These are phyloP conservation scores for Trichomalopsis sarcophagae DNA, from an alignment of 1,140 invertebrate species.

Conservation along the genomic window DNA sequence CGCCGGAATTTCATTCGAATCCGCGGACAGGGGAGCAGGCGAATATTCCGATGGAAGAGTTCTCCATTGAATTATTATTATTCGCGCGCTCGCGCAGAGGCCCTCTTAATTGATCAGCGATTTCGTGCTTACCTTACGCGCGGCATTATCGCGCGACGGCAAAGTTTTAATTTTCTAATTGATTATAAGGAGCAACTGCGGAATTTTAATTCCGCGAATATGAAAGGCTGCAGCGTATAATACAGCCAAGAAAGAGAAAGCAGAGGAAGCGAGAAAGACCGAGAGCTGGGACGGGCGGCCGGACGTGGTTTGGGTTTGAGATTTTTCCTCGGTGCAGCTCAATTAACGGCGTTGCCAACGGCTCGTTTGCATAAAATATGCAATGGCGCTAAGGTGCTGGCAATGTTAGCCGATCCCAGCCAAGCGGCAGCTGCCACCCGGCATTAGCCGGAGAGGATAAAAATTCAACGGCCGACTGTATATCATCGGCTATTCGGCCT, in stretches of 20 bases:
- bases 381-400: conserved; percentile 53
- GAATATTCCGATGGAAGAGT: conserved; percentile 20
- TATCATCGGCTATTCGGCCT: neutral
- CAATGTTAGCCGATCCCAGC: conserved; percentile 39
- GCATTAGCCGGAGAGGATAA: conserved; percentile 51
- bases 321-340: conserved; percentile 56
- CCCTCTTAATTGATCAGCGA: conserved; percentile 13
- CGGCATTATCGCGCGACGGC: neutral
- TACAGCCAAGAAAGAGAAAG: conserved; percentile 14
- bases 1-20: neutral
- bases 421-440: neutral
- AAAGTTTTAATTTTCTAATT: conserved; percentile 36
- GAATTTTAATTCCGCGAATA: conserved; percentile 37
- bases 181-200: conserved; percentile 10
- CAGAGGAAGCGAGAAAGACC: neutral
- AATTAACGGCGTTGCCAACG: conserved; percentile 60
- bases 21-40: too few species aligned
- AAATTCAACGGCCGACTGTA: conserved; percentile 53
- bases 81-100: neutral
- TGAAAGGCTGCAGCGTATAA: neutral
- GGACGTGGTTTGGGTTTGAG: conserved; percentile 47
- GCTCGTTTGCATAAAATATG: conserved; percentile 64
- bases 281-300: neutral
- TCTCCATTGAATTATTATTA: neutral
- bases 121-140: conserved; percentile 16